Evolutionary conservation across 2,797 vertebrate species (phyloP), one percentile per base, ranked within the genome.

Genomic region (Pagetopsis macropterus): DNA sequence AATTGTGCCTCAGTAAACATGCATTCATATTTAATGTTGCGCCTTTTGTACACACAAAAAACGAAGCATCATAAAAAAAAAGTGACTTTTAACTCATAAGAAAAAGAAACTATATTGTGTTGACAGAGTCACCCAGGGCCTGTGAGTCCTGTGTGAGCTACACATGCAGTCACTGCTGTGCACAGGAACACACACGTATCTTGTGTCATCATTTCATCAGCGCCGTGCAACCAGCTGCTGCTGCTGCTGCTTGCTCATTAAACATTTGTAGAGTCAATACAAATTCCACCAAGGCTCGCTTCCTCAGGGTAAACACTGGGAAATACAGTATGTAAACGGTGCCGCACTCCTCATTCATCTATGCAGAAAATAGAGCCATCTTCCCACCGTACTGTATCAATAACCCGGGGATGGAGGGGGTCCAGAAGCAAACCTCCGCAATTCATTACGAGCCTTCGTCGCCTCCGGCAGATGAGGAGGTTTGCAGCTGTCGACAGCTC

Each of bases 211-310:
- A 66, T 88, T 84, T 86, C 87, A 86, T 86, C 88, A 79, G 88
- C 49, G 55, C 72, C 1, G 65, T 77, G 86, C 88, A 79, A 84
- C 89, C 89, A 90, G 87, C 88, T 91, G 88, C 90, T 82, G 89
- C 23, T 27, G 88, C 61, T 74, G 79, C 85, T 82, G 84, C 83
- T 91, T 87, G 85, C 91, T 93, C 90, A 91, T 94, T 92, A 93
- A 94, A 94, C 92, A 94, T 93, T 93, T 93, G 92, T 88, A 87
- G 91, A 92, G 91, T 93, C 91, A 93, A 94, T 85, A 93, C 78
- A 89, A 88, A 93, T 91, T 93, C 90, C 91, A 89, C 78, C 88
- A 77, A 80, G 87, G 82, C 88, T 84, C 77, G 78, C 75, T 82
- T 90, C 85, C 85, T 85, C 78, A 44, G 87, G 84, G 88, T 84